Conservation (phyloP, 2,888 invertebrate genomes). For the Caenorhabditis sp. region DNA sequence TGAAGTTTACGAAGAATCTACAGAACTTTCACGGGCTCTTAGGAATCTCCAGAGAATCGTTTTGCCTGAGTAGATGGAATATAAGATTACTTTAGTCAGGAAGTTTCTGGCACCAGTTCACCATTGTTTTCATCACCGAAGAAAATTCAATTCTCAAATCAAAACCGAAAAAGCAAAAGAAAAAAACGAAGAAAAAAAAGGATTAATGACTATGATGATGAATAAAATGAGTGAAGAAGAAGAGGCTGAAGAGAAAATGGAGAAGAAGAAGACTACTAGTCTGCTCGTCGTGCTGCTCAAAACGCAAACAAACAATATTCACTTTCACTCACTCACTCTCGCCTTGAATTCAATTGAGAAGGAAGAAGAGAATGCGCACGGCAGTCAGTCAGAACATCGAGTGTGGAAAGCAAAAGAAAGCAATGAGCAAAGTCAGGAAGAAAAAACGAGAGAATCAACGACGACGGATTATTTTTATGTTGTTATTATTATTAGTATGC, state of each 20-base stretch:
- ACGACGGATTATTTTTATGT: not conserved
- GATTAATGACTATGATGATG: not conserved
- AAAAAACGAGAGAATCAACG: not conserved
- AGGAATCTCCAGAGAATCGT: no score
- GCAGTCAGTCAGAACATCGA: slow-evolving; percentile 1
- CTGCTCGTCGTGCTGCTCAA: not conserved
- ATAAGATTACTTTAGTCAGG: no score
- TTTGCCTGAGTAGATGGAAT: no score
- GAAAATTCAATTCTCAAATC: not conserved
- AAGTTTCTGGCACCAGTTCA: no score
- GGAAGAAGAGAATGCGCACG: not conserved
- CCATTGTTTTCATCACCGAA: no score
- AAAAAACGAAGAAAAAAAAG: not conserved
- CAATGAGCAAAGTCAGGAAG: not conserved
- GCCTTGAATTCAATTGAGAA: not conserved
- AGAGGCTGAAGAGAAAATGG: not conserved
- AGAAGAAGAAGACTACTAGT: not conserved
- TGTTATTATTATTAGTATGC: not conserved
- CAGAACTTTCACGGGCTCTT: no score
- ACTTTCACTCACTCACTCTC: slow-evolving; percentile 1
- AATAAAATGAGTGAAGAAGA: not conserved
- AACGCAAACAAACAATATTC: not conserved
- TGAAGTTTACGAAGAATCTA: no score
- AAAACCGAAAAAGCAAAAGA: not conserved
- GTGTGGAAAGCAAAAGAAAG: not conserved